These are phyloP conservation scores for Archips crataeganus DNA, from an alignment of 2,888 invertebrate genomes.

Conservation along the genomic window DNA sequence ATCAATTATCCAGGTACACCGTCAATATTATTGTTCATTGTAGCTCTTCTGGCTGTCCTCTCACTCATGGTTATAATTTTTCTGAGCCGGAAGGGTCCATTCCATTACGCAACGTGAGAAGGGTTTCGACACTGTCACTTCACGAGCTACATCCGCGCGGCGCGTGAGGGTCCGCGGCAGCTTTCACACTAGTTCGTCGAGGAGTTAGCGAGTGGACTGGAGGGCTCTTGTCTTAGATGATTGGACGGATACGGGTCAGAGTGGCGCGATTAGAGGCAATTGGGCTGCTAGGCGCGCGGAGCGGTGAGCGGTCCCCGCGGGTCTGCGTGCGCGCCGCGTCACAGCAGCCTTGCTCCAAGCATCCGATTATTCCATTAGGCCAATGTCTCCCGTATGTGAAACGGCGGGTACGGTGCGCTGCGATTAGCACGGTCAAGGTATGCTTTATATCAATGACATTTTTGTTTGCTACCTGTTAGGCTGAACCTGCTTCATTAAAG, in stretches of 20 bases:
- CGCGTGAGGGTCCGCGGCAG: constrained; percentile 5
- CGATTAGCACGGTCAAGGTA: constrained; percentile 80
- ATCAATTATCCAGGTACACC: constrained; percentile 57
- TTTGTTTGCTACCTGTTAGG: constrained; percentile 10
- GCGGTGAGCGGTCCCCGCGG: constrained; percentile 66
- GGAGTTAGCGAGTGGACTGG: constrained; percentile 67
- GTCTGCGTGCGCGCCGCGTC: constrained; percentile 68
- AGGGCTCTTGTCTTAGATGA: constrained; percentile 79
- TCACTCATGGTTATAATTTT: constrained; percentile 6
- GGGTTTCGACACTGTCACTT: constrained; percentile 16
- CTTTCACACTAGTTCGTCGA: constrained; percentile 53
- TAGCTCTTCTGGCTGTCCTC: constrained; percentile 13
- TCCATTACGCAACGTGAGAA: constrained; percentile 19
- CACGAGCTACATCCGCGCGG: constrained; percentile 17
- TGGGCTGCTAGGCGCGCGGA: constrained; percentile 66
- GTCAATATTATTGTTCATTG: constrained; percentile 32
- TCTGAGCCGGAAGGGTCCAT: constrained; percentile 10
- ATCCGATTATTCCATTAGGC: constrained; percentile 82
- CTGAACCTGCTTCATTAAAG: neutral
- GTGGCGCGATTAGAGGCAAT: constrained; percentile 81
- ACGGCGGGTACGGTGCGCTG: constrained; percentile 65
- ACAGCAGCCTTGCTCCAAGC: constrained; percentile 81
- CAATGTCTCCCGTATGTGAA: constrained; percentile 69
- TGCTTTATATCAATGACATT: constrained; percentile 51
- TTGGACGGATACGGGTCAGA: constrained; percentile 82